Base-by-base conservation (phyloP, 2,797 vertebrate species). In the Galagoides demidoff region DNA sequence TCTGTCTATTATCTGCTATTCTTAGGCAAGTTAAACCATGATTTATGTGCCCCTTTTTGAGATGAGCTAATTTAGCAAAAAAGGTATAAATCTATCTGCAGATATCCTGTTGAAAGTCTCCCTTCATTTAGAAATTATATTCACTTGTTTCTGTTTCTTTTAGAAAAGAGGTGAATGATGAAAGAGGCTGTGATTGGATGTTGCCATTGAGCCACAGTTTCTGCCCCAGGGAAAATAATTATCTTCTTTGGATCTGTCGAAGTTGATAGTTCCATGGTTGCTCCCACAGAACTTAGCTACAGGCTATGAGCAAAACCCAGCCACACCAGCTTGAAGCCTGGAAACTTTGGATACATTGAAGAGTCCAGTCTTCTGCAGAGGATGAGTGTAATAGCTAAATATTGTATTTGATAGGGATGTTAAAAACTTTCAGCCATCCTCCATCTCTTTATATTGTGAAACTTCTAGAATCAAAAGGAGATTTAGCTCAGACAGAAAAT, bases 391-490 rank as follows among this genome's bases (percentile, higher is more conserved):
- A 66, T 77, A 85, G 63, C 57, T 87, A 92, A 90, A 63, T 70
- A 68, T 23, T 90, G 22, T 68, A 95, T 63, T 92, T 76, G 49
- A 89, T 89, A 95, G 61, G 29, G 27, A 64, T 39, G 23, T 81
- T 66, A 81, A 95, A 79, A 64, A 39, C 19, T 76, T 82, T 82
- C 74, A 31, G 9, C 13, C 83, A 0, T 77, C 64, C 45, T 91
- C 14, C 86, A 11, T 86, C 22, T 96, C 39, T 83, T 85, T 92
- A 68, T 93, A 49, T 57, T 89, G 61, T 89, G 86, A 92, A 94
- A 79, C 31, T 84, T 89, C 63, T 77, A 89, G 70, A 94, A 68
- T 92, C 39, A 90, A 95, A 91, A 64, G 43, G 84, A n/a, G 7
- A 16, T 88, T 29, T 79, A 88, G 11, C 19, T 31, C 68, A 81